Conservation (phyloP, 2,113 vertebrate genomes). For the Triplophysa rosa region DNA sequence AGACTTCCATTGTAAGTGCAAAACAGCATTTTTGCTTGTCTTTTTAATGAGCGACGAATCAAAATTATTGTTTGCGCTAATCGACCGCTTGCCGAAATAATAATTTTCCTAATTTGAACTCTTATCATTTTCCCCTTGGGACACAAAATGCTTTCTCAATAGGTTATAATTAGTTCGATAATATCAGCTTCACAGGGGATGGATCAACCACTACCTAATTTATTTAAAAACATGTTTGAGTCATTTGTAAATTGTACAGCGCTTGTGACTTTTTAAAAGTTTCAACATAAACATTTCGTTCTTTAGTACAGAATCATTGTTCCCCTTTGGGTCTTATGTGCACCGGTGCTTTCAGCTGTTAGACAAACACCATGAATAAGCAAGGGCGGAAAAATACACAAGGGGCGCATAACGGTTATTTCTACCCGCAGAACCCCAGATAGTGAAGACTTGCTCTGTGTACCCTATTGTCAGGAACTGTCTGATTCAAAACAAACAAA, state of each 20-base stretch:
- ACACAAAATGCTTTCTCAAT: not conserved
- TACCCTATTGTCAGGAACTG: constrained; percentile 27
- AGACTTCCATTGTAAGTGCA: no score
- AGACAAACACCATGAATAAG: constrained; percentile 4
- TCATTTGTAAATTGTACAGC: not conserved
- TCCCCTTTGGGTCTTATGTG: not conserved
- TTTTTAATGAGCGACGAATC: no score
- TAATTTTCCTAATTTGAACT: not conserved
- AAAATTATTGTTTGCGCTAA: no score
- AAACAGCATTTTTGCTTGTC: no score
- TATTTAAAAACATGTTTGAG: not conserved
- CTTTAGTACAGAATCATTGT: not conserved
- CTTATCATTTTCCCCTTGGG: not conserved
- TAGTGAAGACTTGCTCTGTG: constrained; percentile 1
- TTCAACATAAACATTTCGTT: not conserved
- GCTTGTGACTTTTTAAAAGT: not conserved
- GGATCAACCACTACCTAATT: not conserved
- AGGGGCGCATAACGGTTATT: not conserved
- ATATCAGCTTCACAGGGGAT: not conserved
- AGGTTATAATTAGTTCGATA: not conserved
- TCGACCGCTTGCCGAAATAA: no score
- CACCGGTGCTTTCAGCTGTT: not conserved
- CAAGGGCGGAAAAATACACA: not conserved
- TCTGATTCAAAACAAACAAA: constrained; percentile 44
- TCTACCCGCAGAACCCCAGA: not conserved